Percentiles rank a stretch among this genome's conserved stretches.
phyloP scores from a whole-genome alignment of 2,888 invertebrate species.

The Eupithecia exiguata region DNA sequence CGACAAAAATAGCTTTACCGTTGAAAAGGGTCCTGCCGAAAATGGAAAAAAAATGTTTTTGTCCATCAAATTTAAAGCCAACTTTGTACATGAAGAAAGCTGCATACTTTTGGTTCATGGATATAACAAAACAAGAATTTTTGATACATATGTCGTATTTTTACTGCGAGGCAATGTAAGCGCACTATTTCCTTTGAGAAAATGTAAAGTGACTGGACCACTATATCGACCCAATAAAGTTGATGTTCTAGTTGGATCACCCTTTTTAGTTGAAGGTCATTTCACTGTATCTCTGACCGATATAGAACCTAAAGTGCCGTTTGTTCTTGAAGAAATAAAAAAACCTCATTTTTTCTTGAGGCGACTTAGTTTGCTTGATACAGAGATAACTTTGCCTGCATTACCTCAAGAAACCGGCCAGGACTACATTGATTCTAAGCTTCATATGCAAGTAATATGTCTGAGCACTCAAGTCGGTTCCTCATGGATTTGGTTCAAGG shows the following conservation, averaged over 20 bases:
- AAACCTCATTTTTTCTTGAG: slow-evolving; percentile 64
- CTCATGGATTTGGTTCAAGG: slow-evolving; percentile 75
- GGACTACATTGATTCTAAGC: slow-evolving; percentile 63
- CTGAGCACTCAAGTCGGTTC: slow-evolving; percentile 68
- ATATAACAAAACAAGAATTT: slow-evolving; percentile 76
- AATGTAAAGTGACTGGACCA: slow-evolving; percentile 73
- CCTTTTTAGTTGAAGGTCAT: slow-evolving; percentile 56
- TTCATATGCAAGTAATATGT: slow-evolving; percentile 71
- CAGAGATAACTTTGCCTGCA: slow-evolving; percentile 62
- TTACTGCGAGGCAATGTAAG: slow-evolving; percentile 64
- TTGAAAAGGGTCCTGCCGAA: slow-evolving; percentile 69
- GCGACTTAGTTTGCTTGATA: slow-evolving; percentile 70
- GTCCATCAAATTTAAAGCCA: slow-evolving; percentile 69
- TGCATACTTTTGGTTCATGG: slow-evolving; percentile 72
- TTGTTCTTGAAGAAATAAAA: slow-evolving; percentile 53
- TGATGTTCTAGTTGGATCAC: slow-evolving; percentile 68
- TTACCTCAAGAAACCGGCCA: slow-evolving; percentile 58
- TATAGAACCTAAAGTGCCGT: slow-evolving; percentile 67
- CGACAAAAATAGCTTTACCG: slow-evolving; percentile 62
- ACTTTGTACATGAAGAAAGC: slow-evolving; percentile 64
- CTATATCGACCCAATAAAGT: slow-evolving; percentile 73
- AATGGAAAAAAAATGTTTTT: slow-evolving; percentile 71
- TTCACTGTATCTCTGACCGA: slow-evolving; percentile 66
- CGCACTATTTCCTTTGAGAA: slow-evolving; percentile 62
- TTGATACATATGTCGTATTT: slow-evolving; percentile 74